These are phyloP conservation scores for Hirtodrosophila histrioides DNA, from an alignment of 2,888 invertebrate species.

Conservation along the genomic window DNA sequence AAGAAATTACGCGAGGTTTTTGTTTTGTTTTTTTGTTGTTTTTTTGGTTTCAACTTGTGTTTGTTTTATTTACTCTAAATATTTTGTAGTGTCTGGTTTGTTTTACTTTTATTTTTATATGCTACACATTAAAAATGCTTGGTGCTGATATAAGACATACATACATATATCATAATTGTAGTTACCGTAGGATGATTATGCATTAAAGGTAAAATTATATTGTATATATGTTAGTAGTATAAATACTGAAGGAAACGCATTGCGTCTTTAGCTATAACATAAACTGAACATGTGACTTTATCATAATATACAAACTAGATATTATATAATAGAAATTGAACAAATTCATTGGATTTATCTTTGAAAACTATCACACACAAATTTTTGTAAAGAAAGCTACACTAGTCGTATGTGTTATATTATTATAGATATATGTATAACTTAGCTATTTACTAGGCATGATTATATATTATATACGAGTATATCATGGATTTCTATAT, in stretches of 20 bases:
- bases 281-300: conserved; percentile 17
- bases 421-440: conserved; percentile 29
- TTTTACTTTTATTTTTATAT: conserved; percentile 39
- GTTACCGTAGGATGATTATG: conserved; percentile 25
- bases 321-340: conserved; percentile 25
- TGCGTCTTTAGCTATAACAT: conserved; percentile 44
- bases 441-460: conserved; percentile 25
- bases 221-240: conserved; percentile 24
- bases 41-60: conserved; percentile 59
- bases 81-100: conserved; percentile 43
- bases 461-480: conserved; percentile 3
- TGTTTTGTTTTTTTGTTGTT: conserved; percentile 36
- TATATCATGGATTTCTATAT: conserved; percentile 18
- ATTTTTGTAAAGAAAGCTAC: conserved; percentile 56
- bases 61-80: conserved; percentile 70
- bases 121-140: conserved; percentile 77
- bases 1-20: conserved; percentile 58
- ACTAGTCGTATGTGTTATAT: conserved; percentile 44
- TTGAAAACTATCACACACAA: conserved; percentile 78
- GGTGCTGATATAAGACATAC: conserved; percentile 71
- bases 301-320: conserved; percentile 37
- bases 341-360: conserved; percentile 57
- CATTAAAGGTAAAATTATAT: conserved; percentile 21
- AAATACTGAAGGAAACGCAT: conserved; percentile 62
- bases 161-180: conserved; percentile 31